Evolutionary conservation across 1,140 invertebrate species (phyloP), one percentile per base, ranked within the genome.

Genomic region (Diuraphis noxia): DNA sequence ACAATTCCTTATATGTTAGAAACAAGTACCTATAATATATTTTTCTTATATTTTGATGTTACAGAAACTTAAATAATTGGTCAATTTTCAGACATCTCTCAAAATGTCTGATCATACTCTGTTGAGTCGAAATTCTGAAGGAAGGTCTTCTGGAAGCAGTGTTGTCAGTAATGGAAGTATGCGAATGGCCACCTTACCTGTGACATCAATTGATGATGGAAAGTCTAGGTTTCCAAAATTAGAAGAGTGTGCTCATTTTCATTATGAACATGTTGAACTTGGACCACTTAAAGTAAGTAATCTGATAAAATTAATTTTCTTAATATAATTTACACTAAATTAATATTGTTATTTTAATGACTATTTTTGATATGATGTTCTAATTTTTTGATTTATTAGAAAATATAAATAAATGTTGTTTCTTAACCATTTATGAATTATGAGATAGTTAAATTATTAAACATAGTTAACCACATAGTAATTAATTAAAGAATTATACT

Each of bases 201-300:
- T 93, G 72, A 92, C 93, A 82, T 92, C 92, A 89, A 86, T 92
- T 87, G 92, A 93, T 79, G 88, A 91, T 49, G 92, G 92, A 41
- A 92, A 91, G 52, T 93, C 93, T 40, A 94, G 96, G 85, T 99
- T 99, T 95, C 98, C 98, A 17, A 98, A 98, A 94, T 95, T 99
- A 92, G 97, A 99, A 94, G 98, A 99, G 94, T 99, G 98, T 94
- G 98, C 98, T n/a, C 98, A 99, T 94, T 99, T 99, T 94, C 98
- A 99, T 94, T 99, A 99, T 94, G 98, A 99, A 93, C 95, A 97
- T 92, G 98, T 99, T 2, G 97, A 98, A 93, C 95, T 99, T 92
- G 96, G 96, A 25, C 95, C 95, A 0, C 94, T 98, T 17, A 95
- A 96, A 93, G 96, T 97, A 93, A 94, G 94, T 46, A 49, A 63